phyloP scores from a whole-genome alignment of 2,797 vertebrate genomes.

The Sebastiscus tertius region DNA sequence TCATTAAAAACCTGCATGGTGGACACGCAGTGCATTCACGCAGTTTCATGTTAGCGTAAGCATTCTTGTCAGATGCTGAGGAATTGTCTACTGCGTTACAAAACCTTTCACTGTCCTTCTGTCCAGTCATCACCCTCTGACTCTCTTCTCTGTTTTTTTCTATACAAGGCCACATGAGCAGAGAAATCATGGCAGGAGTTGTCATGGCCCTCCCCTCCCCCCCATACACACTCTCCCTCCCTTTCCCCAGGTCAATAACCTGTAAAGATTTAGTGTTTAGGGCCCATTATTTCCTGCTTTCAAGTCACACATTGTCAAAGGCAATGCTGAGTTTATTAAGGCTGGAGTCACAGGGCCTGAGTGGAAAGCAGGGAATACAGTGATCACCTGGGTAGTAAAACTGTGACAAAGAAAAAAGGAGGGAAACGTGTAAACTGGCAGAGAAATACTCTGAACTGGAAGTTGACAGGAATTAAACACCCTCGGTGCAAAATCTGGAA shows the following conservation, averaged over 20 bases:
- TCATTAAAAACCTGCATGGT: slow-evolving; percentile 37
- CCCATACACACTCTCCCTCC: slow-evolving; percentile 5
- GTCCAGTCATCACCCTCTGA: not conserved
- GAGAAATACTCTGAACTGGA: not conserved
- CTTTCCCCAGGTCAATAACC: slow-evolving; percentile 78
- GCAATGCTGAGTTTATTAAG: slow-evolving; percentile 79
- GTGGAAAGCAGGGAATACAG: slow-evolving; percentile 54
- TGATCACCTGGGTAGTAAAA: slow-evolving; percentile 63
- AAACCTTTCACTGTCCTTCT: not conserved
- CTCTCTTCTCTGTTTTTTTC: not conserved
- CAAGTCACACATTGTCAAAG: slow-evolving; percentile 85
- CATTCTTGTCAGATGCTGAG: slow-evolving; percentile 16
- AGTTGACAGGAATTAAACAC: not conserved
- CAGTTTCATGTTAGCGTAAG: slow-evolving; percentile 1
- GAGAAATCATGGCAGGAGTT: slow-evolving; percentile 26
- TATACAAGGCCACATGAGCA: slow-evolving; percentile 1
- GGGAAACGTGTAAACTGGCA: slow-evolving; percentile 7
- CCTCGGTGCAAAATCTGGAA: not conserved
- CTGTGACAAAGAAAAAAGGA: slow-evolving; percentile 47
- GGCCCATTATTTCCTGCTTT: slow-evolving; percentile 86
- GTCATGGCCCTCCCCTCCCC: slow-evolving; percentile 1
- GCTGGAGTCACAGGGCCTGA: slow-evolving; percentile 59
- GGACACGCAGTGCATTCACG: not conserved
- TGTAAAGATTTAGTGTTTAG: slow-evolving; percentile 85
- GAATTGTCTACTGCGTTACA: not conserved